Base-by-base conservation (phyloP, 2,113 vertebrate species). In the Xiphophorus couchianus region DNA sequence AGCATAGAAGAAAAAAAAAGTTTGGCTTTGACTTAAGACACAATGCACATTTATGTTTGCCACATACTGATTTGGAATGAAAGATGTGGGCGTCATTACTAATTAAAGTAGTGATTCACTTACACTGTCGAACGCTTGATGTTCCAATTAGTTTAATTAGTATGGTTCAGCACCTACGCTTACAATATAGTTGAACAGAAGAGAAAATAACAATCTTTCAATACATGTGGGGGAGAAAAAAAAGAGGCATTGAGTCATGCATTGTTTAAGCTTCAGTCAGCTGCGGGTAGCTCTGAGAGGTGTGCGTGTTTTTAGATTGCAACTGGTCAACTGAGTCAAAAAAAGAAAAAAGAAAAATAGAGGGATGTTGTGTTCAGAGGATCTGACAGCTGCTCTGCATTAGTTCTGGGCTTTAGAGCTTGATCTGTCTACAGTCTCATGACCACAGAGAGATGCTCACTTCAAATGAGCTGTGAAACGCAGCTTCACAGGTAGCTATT, bases 341-440 rank as follows among this genome's bases (percentile, higher is more conserved):
- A 10, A 37, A 11, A 35, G 2, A 33, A 35, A 2, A 35, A 35
- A 35, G 1, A 35, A 37, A 10, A 89, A 28, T 28, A 83, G 69
- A 83, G 70, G 30, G 71, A 74, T 74, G 63, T 80, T 89, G 27
- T 88, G 78, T 72, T 81, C 73, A 83, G 70, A 51, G 76, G 70
- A 78, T 79, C 27, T 81, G 88, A 90, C 91, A 91, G 89, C 90
- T 91, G 90, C 83, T 91, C 77, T 81, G 83, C 82, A 89, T 93
- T 90, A 88, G 74, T 90, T 89, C 80, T 79, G 78, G 86, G 74
- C 44, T 87, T 86, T 85, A 86, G 78, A 84, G 67, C 78, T 51
- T 73, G 70, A 89, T 88, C 82, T 68, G 60, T 89, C 82, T 77
- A 77, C 77, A 87, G 76, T 83, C 78, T 88, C 80, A 81, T 85